Base-by-base conservation (phyloP, 2,797 vertebrate genomes). In the Pantherophis vulpinus region DNA sequence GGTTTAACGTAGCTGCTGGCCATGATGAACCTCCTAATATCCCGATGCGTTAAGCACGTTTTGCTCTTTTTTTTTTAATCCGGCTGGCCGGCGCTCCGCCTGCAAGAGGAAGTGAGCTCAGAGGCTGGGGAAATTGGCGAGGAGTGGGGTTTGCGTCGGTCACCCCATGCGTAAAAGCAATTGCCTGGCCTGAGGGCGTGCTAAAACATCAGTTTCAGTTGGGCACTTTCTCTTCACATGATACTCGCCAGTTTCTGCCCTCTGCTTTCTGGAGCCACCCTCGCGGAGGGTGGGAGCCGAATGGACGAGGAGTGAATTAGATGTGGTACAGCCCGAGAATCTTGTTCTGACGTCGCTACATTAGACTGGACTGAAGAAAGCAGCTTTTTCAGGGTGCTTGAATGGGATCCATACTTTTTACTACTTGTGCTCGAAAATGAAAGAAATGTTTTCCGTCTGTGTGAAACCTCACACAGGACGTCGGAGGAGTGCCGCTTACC, bases 81-180 rank as follows among this genome's bases (percentile, higher is more conserved):
- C 86, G 66, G 70, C 37, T 5, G n/a, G 23, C 27, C 13, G 0
- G 9, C 42, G 90, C 92, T 2, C 37, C 66, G 86, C 55, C 86
- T 14, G 3, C 63, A 4, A n/a, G 9, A 95, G 96, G 96, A 96
- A 95, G 90, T 95, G 95, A 96, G 87, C 58, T 95, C 93, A 94
- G 88, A 86, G 55, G 87, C 51, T 37, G 91, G 90, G n/a, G 86
- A 51, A 23, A 93, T 54, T 14, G 59, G 51, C 23, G 7, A 32
- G 37, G 37, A 25, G 29, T 25, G 90, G 54, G 88, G 42, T 12
- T 66, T 27, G 29, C 32, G 8, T 5, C 14, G 5, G 32, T 59
- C 60, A 74, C 37, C 60, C 89, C 89, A 70, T 5, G 13, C 13
- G 32, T 11, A 42, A 51, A 63, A 10, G 29, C 14, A 1, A 14